Base-by-base conservation (phyloP, 2,888 invertebrate genomes). In the Drosophila tanythrix region DNA sequence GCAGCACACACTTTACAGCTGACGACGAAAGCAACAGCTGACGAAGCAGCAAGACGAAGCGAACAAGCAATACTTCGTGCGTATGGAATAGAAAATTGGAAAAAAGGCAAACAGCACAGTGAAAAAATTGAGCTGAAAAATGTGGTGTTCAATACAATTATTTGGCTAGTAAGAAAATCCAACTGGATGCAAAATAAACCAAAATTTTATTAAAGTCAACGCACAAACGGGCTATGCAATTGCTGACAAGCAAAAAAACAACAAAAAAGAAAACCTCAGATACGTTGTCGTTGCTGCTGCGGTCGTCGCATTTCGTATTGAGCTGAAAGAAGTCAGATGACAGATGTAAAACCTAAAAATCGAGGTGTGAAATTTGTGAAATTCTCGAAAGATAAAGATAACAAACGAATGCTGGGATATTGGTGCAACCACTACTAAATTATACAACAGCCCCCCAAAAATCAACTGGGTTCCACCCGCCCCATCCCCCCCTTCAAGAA, bases 41-140 rank as follows among this genome's bases (percentile, higher is more conserved):
- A 80, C 79, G 81, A 80, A 70, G 69, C 73, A 76, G 80, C 79
- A 80, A 64, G 62, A 76, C 77, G 79, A 78, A 78, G 60, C 67
- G 81, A 79, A 48, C 59, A 81, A 81, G 77, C 59, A 76, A 76
- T 61, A 77, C 81, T 80, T 80, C 79, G 79, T 81, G 77, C 79
- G 81, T 79, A 76, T 76, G 76, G 77, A 80, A 79, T 66, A 77
- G 74, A 80, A 80, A 79, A 83, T 77, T 83, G 78, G 84, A 71
- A 80, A 79, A 80, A 79, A 79, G 64, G 63, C 80, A 80, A 46
- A 74, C 70, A 58, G 74, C 74, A 68, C 67, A 65, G 82, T 80
- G 83, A 80, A 83, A 46, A 82, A 81, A 80, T 25, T 79, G 59
- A 76, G 64, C 50, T 50, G 64, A 74, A 86, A 86, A 84, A 83